Conservation (phyloP, 2,888 invertebrate species). For the Eilema griseolum region DNA sequence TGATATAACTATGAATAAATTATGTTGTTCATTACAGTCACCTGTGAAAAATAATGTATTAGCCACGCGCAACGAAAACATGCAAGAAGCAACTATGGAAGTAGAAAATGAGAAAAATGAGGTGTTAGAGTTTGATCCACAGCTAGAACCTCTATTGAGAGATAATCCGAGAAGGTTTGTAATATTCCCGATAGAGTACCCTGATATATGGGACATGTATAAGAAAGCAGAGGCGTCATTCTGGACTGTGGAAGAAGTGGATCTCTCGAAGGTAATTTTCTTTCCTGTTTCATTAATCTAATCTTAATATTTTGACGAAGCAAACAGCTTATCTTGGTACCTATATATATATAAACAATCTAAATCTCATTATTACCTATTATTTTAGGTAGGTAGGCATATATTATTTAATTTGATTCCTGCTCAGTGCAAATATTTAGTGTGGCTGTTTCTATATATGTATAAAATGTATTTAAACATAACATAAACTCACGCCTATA, state of each 20-base stretch:
- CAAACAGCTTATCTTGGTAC: too few species aligned
- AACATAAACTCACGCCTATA: too few species aligned
- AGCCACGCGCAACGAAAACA: slow-evolving; percentile 65
- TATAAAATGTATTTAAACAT: too few species aligned
- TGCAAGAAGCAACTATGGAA: slow-evolving; percentile 69
- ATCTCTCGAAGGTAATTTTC: slow-evolving; percentile 91
- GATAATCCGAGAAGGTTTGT: slow-evolving; percentile 98
- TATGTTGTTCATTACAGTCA: slow-evolving; percentile 60
- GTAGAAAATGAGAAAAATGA: slow-evolving; percentile 59
- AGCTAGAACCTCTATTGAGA: slow-evolving; percentile 94
- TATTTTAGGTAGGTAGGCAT: neutral
- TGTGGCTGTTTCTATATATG: too few species aligned
- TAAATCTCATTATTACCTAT: too few species aligned
- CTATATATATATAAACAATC: too few species aligned
- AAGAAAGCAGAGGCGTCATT: slow-evolving; percentile 99
- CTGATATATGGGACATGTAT: slow-evolving; percentile 99
- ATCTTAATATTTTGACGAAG: too few species aligned
- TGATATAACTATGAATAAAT: neutral
- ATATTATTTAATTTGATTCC: too few species aligned
- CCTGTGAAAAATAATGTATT: slow-evolving; percentile 79
- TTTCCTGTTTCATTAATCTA: too few species aligned
- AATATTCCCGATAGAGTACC: slow-evolving; percentile 97
- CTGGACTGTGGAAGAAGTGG: slow-evolving; percentile 99
- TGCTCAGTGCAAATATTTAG: too few species aligned
- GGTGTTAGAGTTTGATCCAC: slow-evolving; percentile 85